Evolutionary conservation across 2,888 invertebrate genomes (phyloP).

Genomic region (Conomelus anceps): DNA sequence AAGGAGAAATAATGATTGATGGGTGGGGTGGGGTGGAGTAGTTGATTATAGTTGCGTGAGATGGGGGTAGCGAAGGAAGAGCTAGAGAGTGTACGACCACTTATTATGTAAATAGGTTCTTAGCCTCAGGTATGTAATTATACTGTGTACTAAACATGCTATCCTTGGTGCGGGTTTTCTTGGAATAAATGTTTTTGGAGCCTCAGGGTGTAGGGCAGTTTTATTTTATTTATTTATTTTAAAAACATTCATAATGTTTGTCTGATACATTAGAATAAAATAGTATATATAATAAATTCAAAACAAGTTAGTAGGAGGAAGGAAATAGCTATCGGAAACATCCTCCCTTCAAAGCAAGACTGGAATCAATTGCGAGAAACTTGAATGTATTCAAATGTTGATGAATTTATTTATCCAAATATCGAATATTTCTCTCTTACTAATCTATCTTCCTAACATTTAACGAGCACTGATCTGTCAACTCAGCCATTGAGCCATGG

Average conservation of each 20-base stretch:
- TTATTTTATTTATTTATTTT: not conserved
- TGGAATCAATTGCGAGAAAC: no score
- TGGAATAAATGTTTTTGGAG: not conserved
- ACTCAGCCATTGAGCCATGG: no score
- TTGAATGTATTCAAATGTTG: no score
- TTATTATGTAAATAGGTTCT: slow-evolving; percentile 4
- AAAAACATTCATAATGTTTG: no score
- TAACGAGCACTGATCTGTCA: no score
- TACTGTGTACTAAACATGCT: not conserved
- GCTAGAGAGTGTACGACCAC: not conserved
- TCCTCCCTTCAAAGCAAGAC: no score
- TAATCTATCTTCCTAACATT: no score
- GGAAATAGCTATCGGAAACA: no score
- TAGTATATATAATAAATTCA: not conserved
- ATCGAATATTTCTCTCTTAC: no score
- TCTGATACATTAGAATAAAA: no score
- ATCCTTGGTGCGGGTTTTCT: not conserved
- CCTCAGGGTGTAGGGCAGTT: not conserved
- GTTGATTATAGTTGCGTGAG: not conserved
- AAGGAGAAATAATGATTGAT: not conserved
- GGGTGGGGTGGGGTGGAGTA: not conserved
- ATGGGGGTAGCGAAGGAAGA: not conserved
- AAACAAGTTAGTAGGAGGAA: not conserved
- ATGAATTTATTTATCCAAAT: no score
- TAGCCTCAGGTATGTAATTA: not conserved